phyloP scores from a whole-genome alignment of 2,797 vertebrate species.

The Hozukius guyotensis region DNA sequence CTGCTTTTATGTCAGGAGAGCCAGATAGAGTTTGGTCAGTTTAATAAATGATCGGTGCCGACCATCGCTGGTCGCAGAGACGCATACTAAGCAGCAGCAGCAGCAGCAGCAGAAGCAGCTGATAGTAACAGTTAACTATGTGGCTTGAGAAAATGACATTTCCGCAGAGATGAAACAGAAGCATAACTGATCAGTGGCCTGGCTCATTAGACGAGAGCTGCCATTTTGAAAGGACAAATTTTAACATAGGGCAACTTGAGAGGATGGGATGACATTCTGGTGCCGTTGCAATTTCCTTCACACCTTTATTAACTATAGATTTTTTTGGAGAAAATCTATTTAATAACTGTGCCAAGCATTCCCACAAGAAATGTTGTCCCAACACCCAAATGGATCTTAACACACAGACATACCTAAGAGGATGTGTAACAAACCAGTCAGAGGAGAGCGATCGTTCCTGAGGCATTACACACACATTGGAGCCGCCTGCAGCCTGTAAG shows the following conservation, averaged over 20 bases:
- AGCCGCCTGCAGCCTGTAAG: slow-evolving; percentile 49
- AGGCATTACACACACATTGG: slow-evolving; percentile 36
- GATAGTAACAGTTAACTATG: slow-evolving; percentile 31
- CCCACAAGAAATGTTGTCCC: neutral
- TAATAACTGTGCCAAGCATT: neutral
- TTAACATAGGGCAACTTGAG: slow-evolving; percentile 38
- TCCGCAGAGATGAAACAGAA: slow-evolving; percentile 56
- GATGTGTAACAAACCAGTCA: slow-evolving; percentile 45
- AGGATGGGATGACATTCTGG: slow-evolving; percentile 32
- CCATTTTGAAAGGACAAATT: slow-evolving; percentile 70
- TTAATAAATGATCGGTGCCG: slow-evolving; percentile 56
- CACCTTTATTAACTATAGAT: slow-evolving; percentile 44
- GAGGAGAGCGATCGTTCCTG: slow-evolving; percentile 13
- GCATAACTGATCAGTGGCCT: slow-evolving; percentile 25
- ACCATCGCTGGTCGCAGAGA: slow-evolving; percentile 16
- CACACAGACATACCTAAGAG: slow-evolving; percentile 27
- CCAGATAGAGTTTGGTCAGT: slow-evolving; percentile 56
- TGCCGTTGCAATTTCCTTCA: neutral
- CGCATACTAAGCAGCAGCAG: slow-evolving; percentile 63
- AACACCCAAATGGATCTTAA: slow-evolving; percentile 3
- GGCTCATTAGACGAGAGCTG: slow-evolving; percentile 55
- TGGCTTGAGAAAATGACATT: slow-evolving; percentile 55
- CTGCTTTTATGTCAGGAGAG: slow-evolving; percentile 34
- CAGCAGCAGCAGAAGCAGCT: slow-evolving; percentile 40
- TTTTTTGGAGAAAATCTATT: neutral